Evolutionary conservation across 35 echinoderm and acorn worm species (phyloP), one percentile per base, ranked within the genome.

Genomic region (Chiridota heheva): DNA sequence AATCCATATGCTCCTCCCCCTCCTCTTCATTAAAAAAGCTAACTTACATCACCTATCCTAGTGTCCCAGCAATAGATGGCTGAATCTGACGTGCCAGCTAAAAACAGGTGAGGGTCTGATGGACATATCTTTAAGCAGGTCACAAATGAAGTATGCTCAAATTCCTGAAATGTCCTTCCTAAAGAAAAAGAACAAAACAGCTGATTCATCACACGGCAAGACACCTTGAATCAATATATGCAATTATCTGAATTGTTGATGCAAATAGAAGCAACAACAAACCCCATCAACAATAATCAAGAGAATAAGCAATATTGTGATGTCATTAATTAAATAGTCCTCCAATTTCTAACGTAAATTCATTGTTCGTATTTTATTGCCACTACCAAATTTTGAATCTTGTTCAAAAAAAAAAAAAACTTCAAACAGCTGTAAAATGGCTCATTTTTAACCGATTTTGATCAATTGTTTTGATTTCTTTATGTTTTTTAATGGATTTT

Each of bases 61-160:
- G 73, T 98, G 70, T 98, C 95, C 87, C 84, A 98, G 59, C 89
- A 88, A 60, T 78, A 87, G 42, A 98, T 87, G 6, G 84, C 73
- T 33, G 95, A 91, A 32, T 81, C 78, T 53, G 88, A 91, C 0
- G 95, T 92, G 0, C 95, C 95, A 48, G 78, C 86, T 17, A 98
- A 70, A 70, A 98, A 98, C 28, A 98, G 35, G 8, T 74, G 43
- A 22, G 89, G 84, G 38, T 88, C 80, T 44, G 76, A 66, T 18
- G 88, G 94, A 63, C 90, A 58, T n/a, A 82, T 73, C 70, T 70
- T 91, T n/a, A 91, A 20, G 60, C 94, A 97, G 18, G 94, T 91
- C 29, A 88, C 81, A 66, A 82, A 92, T 1, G 89, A 84, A 66
- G 89, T 41, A 26, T 87, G 75, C 12, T 85, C 89, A 77, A 88